Base-by-base conservation (phyloP, 2,888 invertebrate species). In the Latheticus oryzae region DNA sequence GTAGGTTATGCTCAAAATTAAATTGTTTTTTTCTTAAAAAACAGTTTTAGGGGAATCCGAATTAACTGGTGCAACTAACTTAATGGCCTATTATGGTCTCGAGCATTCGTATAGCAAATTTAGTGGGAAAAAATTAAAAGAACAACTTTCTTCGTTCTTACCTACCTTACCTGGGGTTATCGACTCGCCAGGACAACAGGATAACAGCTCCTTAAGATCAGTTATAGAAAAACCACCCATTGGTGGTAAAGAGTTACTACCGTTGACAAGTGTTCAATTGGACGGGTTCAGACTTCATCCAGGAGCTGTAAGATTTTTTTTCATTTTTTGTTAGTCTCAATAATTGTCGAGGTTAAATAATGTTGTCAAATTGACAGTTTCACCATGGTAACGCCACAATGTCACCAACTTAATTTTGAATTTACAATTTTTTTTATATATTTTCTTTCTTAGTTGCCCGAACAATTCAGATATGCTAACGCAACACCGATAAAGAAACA, bases 71-170 rank as follows among this genome's bases (percentile, higher is more conserved):
- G 95, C 96, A 72, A 95, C 92, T 68, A 97, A 97, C 84, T 88
- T 97, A 79, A 96, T 97, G 93, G 90, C 91, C 74, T 90, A 93
- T 83, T 93, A 97, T 87, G 94, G 93, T 66, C 84, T 97, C 63
- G 97, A 97, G 81, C 96, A 97, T 81, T 95, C 97, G 11, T 95
- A 97, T 79, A 96, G 93, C 81, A 97, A 96, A 84, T 97, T 97
- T 81, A 96, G 94, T 82, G 96, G 95, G 45, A 95, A 96, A 76
- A 96, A 96, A 80, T 85, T 95, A 8, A 93, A 96, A 77, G 97
- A 97, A 78, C 95, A 95, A 53, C 81, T 97, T 56, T 95, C 96
- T 26, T 95, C 97, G 7, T 97, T 97, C 79, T 83, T 97, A 62
- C 97, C 97, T 11, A 94, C 93, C 77, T 83, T 97, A 51, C 97